Percentiles rank a stretch among this genome's conserved stretches.
Evolutionary conservation across 1,140 invertebrate species (phyloP).

Genomic region (Drosophila parvula): DNA sequence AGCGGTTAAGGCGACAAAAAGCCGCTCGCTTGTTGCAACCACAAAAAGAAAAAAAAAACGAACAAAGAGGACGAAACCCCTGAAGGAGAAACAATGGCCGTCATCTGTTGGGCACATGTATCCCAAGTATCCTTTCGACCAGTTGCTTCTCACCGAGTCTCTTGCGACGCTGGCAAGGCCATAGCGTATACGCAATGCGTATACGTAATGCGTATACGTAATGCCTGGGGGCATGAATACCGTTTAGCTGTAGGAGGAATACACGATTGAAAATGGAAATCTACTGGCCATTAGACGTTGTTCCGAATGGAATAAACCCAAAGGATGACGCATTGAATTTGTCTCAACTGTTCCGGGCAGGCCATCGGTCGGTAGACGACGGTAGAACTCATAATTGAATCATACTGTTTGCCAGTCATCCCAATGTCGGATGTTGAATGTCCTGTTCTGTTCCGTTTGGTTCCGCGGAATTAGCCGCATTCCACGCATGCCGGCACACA

Average conservation of each 20-base stretch:
- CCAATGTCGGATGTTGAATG: too few species aligned
- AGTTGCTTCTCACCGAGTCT: slow-evolving; percentile 5
- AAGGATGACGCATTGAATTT: too few species aligned
- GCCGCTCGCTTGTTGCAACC: background rate
- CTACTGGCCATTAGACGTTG: too few species aligned
- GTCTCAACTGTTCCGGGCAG: background rate
- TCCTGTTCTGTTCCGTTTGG: background rate
- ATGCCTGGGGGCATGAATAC: background rate
- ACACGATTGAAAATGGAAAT: background rate
- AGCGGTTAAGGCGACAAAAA: slow-evolving; percentile 34
- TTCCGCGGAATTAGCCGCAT: slow-evolving; percentile 1
- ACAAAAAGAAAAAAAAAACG: background rate
- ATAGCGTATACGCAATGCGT: slow-evolving; percentile 11
- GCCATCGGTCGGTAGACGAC: too few species aligned
- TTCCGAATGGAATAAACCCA: too few species aligned
- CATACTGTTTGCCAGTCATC: slow-evolving; percentile 6
- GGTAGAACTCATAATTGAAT: slow-evolving; percentile 41
- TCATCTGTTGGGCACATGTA: background rate
- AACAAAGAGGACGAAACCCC: background rate
- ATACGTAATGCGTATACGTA: slow-evolving; percentile 16
- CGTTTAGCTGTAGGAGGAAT: too few species aligned
- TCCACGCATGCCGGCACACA: slow-evolving; percentile 25
- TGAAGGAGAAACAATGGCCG: slow-evolving; percentile 2
- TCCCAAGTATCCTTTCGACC: slow-evolving; percentile 3
- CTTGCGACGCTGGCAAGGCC: background rate